Percentiles rank a stretch among this genome's conserved stretches.
phyloP scores from a whole-genome alignment of 2,113 vertebrate species.

The Dolichallabes microphthalmus region DNA sequence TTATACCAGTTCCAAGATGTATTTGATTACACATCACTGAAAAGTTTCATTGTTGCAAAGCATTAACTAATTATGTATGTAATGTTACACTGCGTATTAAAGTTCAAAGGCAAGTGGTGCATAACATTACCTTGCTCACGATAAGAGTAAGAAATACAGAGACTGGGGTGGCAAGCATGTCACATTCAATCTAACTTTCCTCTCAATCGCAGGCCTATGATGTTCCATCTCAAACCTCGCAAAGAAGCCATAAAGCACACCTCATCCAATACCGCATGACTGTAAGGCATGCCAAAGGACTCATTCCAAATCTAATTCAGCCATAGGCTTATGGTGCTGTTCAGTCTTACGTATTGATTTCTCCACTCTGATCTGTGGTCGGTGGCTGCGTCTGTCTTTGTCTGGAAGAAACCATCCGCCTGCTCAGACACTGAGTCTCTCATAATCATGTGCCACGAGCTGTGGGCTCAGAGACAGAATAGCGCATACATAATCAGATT shows the following conservation, averaged over 20 bases:
- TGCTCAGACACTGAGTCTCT: neutral
- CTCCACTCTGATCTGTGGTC: constrained; percentile 10
- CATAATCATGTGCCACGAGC: neutral
- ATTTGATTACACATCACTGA: neutral
- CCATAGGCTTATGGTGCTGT: constrained; percentile 26
- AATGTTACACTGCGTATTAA: neutral
- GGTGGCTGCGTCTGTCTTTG: neutral
- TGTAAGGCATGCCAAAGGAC: neutral
- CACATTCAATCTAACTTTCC: constrained; percentile 8
- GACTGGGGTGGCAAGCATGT: neutral
- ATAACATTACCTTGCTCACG: neutral
- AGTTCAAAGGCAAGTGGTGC: neutral
- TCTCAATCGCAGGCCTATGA: neutral
- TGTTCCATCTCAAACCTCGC: constrained; percentile 7
- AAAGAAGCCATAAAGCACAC: constrained; percentile 19
- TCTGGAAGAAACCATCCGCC: constrained; percentile 11
- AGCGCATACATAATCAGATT: neutral
- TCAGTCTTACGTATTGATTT: constrained; percentile 37
- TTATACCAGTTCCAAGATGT: neutral
- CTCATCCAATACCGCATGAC: neutral
- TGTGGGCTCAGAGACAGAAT: neutral
- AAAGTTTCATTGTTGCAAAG: neutral
- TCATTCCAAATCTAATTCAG: constrained; percentile 41
- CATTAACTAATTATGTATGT: neutral
- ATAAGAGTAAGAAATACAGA: constrained; percentile 6